Evolutionary conservation across 1,140 invertebrate species (phyloP).

Genomic region (Antheraea pernyi): DNA sequence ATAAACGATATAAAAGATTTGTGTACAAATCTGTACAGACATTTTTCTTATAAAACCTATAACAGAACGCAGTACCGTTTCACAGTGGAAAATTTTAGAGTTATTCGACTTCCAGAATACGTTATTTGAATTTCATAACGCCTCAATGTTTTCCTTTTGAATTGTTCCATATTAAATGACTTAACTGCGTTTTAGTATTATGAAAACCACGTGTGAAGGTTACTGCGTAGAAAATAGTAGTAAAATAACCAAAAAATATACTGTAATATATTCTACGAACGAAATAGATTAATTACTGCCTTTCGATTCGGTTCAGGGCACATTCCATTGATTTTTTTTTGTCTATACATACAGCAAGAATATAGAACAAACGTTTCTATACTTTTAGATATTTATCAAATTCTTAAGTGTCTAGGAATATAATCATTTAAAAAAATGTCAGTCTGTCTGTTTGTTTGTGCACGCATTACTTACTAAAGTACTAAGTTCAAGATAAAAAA

Average conservation of each 20-base stretch:
- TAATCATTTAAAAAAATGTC: no score
- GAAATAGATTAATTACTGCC: no score
- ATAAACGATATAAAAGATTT: conserved; percentile 34
- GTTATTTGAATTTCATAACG: conserved; percentile 43
- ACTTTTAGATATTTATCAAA: no score
- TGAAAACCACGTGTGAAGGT: conserved; percentile 4
- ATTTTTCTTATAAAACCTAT: not conserved
- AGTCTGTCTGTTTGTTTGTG: no score
- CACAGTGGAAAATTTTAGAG: conserved; percentile 50
- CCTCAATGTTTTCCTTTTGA: conserved; percentile 16
- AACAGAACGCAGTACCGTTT: conserved; percentile 38
- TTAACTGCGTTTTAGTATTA: conserved; percentile 14
- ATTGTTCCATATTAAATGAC: conserved; percentile 13
- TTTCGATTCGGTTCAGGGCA: no score
- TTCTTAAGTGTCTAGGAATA: no score
- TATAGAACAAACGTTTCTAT: no score
- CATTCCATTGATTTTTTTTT: no score
- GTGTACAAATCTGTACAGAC: not conserved
- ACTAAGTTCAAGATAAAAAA: no score
- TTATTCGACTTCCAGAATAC: conserved; percentile 50
- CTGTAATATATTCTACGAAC: no score
- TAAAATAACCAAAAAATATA: not conserved
- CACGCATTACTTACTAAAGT: no score
- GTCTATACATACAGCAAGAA: no score
- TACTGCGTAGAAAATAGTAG: not conserved